Evolutionary conservation across 2,797 vertebrate genomes (phyloP), one percentile per base, ranked within the genome.

Genomic region (Parotocinclus haroldoi): DNA sequence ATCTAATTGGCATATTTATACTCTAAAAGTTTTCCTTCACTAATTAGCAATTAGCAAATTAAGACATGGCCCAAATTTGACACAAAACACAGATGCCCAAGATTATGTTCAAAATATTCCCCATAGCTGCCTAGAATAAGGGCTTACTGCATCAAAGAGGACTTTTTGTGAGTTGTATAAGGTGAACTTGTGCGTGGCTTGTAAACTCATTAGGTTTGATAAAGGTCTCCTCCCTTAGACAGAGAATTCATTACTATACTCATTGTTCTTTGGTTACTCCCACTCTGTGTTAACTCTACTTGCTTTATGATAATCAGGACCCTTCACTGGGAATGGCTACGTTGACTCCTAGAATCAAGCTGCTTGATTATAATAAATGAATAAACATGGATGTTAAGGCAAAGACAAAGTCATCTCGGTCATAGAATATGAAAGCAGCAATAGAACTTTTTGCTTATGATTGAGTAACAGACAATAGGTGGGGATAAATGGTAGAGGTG

Each of bases 321-420:
- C 76, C 79, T 83, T 83, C 75, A 65, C 67, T 54, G 58, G 64
- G 44, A 64, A 76, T 69, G 70, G 76, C 64, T 72, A 71, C 76
- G 76, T 81, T 70, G 57, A 81, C 80, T 81, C 82, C 84, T 85
- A 86, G 83, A 83, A 82, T 85, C 79, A 80, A 83, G 73, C 66
- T 69, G 71, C 66, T 80, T 83, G 77, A 84, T 87, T 86, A 84
- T 73, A 85, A 85, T 85, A 84, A 83, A 88, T 86, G 80, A 86
- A 86, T 83, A 86, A 87, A 85, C 81, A 87, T 85, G 75, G 66
- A 67, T 63, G 51, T 52, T 63, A 52, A 66, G 73, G 73, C 57
- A 76, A 79, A 79, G 58, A 56, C 78, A 87, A 85, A 81, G 77
- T 79, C 71, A 70, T 57, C 49, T 52, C 42, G 72, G 67, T 19